Percentiles rank a stretch among this genome's conserved stretches.
Evolutionary conservation across 2,888 invertebrate species (phyloP).

Genomic region (Polydrusus tereticollis): DNA sequence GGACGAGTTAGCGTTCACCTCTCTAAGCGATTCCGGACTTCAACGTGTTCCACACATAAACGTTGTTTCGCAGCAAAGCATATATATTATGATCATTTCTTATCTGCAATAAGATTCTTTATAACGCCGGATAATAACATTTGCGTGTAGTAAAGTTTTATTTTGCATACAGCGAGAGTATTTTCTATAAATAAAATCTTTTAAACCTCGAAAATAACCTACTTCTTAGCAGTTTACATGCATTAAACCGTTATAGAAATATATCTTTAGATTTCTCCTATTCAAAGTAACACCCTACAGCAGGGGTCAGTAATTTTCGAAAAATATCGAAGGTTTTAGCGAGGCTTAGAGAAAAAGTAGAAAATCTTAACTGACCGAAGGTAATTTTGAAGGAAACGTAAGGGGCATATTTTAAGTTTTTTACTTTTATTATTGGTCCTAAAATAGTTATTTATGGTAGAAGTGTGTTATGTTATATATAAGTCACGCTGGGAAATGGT

Average conservation of each 20-base stretch:
- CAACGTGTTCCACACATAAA: conserved; percentile 4
- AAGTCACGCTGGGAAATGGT: no score
- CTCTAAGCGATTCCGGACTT: neutral
- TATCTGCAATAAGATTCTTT: conserved; percentile 37
- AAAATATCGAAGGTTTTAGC: no score
- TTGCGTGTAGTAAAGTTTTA: conserved; percentile 30
- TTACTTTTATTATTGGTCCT: no score
- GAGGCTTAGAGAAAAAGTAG: no score
- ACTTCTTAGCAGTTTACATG: conserved; percentile 1
- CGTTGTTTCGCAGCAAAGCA: conserved; percentile 25
- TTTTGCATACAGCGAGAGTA: conserved; percentile 27
- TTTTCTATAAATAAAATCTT: conserved; percentile 25
- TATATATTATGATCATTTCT: conserved; percentile 34
- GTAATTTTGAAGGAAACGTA: no score
- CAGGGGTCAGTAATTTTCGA: no score
- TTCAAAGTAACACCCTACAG: no score
- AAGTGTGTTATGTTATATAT: no score
- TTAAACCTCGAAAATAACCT: conserved; percentile 18
- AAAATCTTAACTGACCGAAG: no score
- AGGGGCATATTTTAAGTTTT: no score
- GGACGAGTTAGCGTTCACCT: neutral
- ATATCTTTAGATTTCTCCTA: neutral
- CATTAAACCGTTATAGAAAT: neutral
- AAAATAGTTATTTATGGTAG: no score
- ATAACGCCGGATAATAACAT: conserved; percentile 31